phyloP scores from a whole-genome alignment of 2,113 vertebrate genomes.

The Caretta caretta region DNA sequence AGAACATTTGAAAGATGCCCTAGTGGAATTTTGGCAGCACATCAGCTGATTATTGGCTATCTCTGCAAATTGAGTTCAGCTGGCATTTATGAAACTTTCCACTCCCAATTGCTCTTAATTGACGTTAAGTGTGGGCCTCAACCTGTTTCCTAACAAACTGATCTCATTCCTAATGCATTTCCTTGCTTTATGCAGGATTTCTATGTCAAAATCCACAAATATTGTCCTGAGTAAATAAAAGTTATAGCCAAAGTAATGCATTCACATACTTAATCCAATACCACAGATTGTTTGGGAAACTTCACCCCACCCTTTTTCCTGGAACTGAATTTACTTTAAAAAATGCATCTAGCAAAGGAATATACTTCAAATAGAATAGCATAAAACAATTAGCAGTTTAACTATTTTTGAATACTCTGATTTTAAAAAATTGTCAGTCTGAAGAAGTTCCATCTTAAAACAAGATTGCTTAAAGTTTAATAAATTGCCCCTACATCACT shows the following conservation, averaged over 20 bases:
- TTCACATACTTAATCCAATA: not conserved
- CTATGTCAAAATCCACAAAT: conserved; percentile 8
- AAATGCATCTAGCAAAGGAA: not conserved
- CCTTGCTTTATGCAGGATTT: not conserved
- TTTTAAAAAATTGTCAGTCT: not conserved
- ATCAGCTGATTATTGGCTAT: conserved; percentile 7
- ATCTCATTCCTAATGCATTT: conserved; percentile 49
- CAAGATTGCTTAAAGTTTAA: not conserved
- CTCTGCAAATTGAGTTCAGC: conserved; percentile 29
- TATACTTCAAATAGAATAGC: not conserved
- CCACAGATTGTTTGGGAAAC: not conserved
- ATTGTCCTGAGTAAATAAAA: not conserved
- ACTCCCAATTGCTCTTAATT: conserved; percentile 54
- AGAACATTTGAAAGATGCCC: not conserved
- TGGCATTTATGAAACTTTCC: conserved; percentile 22
- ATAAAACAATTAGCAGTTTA: not conserved
- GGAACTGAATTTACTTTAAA: not conserved
- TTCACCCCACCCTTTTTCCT: fast-evolving
- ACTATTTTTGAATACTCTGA: not conserved
- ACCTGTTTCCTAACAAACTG: not conserved
- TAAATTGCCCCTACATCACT: not conserved
- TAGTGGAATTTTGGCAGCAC: conserved; percentile 1
- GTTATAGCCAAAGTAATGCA: not conserved
- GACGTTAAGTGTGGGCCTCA: conserved; percentile 5
- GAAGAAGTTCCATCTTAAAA: not conserved